Conservation (phyloP, 2,797 vertebrate species). For the Heliangelus exortis region DNA sequence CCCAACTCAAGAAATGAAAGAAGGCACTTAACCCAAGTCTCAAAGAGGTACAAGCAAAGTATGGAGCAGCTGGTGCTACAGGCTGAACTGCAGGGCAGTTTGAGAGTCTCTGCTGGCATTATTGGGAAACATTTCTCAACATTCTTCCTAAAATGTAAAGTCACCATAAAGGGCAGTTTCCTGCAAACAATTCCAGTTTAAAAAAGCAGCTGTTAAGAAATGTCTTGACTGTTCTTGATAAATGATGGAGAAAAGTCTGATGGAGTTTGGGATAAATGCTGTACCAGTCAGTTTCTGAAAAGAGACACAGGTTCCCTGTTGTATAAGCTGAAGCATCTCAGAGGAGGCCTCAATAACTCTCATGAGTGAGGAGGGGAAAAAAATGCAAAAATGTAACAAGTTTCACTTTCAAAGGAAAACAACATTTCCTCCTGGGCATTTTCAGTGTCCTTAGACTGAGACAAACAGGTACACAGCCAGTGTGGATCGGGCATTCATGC, state of each 20-base stretch:
- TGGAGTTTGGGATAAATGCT: background rate
- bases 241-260: background rate
- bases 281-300: rapidly evolving
- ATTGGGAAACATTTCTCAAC: background rate
- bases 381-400: slow-evolving; percentile 38
- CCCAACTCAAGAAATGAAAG: background rate
- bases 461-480: background rate
- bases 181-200: background rate
- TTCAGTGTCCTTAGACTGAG: background rate
- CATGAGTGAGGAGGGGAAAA: slow-evolving; percentile 38
- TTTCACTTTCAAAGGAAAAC: slow-evolving; percentile 70
- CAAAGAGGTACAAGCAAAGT: background rate
- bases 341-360: slow-evolving; percentile 11
- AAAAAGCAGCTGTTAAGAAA: background rate
- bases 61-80: background rate
- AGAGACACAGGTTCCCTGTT: background rate
- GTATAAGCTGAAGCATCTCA: slow-evolving; percentile 36
- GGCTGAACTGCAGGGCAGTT: background rate
- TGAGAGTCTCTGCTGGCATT: background rate
- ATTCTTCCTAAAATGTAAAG: background rate
- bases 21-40: background rate
- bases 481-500: background rate
- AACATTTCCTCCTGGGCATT: slow-evolving; percentile 48
- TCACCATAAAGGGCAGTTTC: background rate
- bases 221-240: background rate